A percentile compares a stretch with the other conserved stretches of the same genome.
Evolutionary conservation across 2,797 vertebrate species (phyloP).

Genomic region (Pogoniulus pusillus): DNA sequence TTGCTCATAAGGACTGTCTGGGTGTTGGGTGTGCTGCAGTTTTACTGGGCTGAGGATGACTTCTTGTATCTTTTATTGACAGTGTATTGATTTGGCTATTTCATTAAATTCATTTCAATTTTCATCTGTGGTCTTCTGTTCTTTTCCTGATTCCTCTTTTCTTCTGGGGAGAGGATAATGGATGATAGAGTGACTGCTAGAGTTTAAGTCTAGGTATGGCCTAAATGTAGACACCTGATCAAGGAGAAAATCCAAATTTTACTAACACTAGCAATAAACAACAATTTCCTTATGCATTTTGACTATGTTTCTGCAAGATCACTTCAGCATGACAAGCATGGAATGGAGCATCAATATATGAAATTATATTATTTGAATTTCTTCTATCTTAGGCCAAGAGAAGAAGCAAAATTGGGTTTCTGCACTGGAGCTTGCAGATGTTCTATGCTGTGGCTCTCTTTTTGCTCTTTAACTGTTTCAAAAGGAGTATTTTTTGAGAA

Average conservation of each 20-base stretch:
- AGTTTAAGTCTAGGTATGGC: too few species aligned
- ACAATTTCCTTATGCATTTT: background rate
- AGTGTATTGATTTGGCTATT: too few species aligned
- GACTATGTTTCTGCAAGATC: background rate
- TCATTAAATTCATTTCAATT: too few species aligned
- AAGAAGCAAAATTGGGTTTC: background rate
- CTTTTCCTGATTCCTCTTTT: too few species aligned
- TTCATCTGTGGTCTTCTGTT: too few species aligned
- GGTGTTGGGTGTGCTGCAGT: too few species aligned
- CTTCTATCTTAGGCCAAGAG: background rate
- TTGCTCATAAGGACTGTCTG: too few species aligned
- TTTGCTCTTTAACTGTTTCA: background rate
- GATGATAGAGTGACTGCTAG: too few species aligned
- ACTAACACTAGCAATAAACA: background rate
- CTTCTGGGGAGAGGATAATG: too few species aligned
- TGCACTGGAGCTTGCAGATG: background rate
- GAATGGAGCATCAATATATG: background rate
- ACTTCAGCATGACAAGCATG: background rate
- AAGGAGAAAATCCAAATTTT: background rate
- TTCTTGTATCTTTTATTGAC: too few species aligned
- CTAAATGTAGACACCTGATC: background rate
- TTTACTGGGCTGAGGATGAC: too few species aligned
- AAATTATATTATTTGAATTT: background rate
- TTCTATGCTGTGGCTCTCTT: background rate
- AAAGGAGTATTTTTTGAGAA: background rate